Evolutionary conservation across 2,888 invertebrate species (phyloP).

Genomic region (Sesia apiformis): DNA sequence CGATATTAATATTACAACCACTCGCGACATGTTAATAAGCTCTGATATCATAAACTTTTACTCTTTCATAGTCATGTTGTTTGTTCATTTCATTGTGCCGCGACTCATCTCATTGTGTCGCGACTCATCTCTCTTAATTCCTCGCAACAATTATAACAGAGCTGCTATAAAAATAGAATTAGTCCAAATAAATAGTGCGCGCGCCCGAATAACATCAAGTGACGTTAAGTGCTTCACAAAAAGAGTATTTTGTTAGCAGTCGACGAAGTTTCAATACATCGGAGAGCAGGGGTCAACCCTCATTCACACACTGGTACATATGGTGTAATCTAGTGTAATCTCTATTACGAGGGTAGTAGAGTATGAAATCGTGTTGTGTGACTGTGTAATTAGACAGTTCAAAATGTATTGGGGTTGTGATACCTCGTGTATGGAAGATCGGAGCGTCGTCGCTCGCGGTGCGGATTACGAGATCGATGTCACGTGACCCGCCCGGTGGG

Average conservation of each 20-base stretch:
- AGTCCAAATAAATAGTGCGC: conserved; percentile 55
- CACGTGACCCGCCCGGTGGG: background rate
- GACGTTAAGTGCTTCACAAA: conserved; percentile 60
- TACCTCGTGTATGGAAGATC: conserved; percentile 10
- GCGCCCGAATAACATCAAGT: conserved; percentile 28
- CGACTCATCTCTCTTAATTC: conserved; percentile 19
- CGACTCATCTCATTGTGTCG: conserved; percentile 15
- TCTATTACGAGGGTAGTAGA: conserved; percentile 11
- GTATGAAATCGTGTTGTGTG: conserved; percentile 6
- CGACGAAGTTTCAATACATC: conserved; percentile 2
- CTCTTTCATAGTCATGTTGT: conserved; percentile 9
- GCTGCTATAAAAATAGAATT: conserved; percentile 53
- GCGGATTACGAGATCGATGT: conserved; percentile 48
- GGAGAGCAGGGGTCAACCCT: conserved; percentile 9
- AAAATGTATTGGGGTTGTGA: conserved; percentile 17
- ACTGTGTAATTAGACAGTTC: conserved; percentile 17
- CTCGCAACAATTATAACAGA: conserved; percentile 34
- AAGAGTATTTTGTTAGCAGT: conserved; percentile 34
- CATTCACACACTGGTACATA: background rate
- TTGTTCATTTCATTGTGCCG: conserved; percentile 17
- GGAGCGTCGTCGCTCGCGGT: background rate
- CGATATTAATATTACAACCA: conserved; percentile 9
- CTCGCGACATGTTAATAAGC: background rate
- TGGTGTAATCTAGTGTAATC: conserved; percentile 3
- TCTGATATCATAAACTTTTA: conserved; percentile 13